Evolutionary conservation across 2,797 vertebrate genomes (phyloP), one percentile per base, ranked within the genome.

Genomic region (Scarus forsteni): DNA sequence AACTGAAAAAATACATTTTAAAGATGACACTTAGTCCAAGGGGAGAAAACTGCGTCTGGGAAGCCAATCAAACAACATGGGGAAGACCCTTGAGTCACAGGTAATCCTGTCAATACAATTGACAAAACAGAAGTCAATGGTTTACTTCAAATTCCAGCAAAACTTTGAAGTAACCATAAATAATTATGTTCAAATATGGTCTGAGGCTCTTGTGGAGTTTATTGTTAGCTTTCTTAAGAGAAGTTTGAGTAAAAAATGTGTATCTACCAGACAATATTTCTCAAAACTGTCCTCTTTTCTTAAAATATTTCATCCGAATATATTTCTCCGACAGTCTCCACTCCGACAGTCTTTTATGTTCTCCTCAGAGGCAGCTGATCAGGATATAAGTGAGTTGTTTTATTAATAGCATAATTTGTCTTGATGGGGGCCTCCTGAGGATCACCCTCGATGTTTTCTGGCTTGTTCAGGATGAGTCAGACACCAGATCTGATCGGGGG

Each of bases 381-480:
- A 12, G 55, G 44, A 49, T 27, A 48, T 35, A 35, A 50, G 49
- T 35, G 16, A 58, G 42, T 58, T 58, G 54, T 3, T 35, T 16
- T 60, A 70, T 65, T 54, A 55, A 54, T 39, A 45, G 43, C 27
- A 35, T 35, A 16, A 14, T 56, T 50, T 73, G 44, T 50, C 3
- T 12, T 19, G n/a, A 35, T 42, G 19, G 50, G 42, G 46, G 46
- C 18, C 27, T 59, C 11, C 5, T 5, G 35, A 39, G 9, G 12
- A 62, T 60, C 10, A 10, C 15, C 43, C 39, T 58, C 36, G 40
- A 52, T 54, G 36, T 56, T 43, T 61, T 60, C 46, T 7, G 8
- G 49, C 36, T 11, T 54, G 40, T 63, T 45, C 39, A 4, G 43
- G 61, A 80, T 68, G 66, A 68, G 62, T 70, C 67, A 75, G 60